Evolutionary conservation across 2,797 vertebrate species (phyloP), one percentile per base, ranked within the genome.

Genomic region (Myotis daubentonii): DNA sequence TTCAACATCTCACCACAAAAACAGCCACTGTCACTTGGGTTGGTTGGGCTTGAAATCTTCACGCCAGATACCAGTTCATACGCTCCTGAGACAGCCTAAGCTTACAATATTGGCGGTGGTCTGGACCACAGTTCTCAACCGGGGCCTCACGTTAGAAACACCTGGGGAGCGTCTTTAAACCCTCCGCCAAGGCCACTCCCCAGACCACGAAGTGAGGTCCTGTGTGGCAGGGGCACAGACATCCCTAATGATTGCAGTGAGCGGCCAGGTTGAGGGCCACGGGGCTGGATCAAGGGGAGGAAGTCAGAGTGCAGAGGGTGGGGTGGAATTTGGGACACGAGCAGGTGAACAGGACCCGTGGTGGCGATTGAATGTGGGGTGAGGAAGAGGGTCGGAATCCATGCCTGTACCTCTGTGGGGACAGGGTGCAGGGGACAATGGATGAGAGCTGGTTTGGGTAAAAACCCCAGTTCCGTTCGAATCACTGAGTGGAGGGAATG

Each of bases 271-370:
- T 72, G 36, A 85, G 23, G 60, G 25, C 28, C 57, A 28, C 16
- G 2, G 80, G 41, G 53, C 28, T n/a, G 6, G 22, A 16, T 41
- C 6, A 9, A n/a, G 25, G 57, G 25, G 17, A 13, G 62, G 36
- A n/a, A 78, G 11, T 36, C 86, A 80, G 33, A 80, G 71, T 8
- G 30, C n/a, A 89, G 49, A 60, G 30, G 60, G 8, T 19, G 20
- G 17, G 22, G 9, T 53, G 30, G 36, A n/a, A 47, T 53, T 20
- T 36, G 23, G 53, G 10, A 36, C 47, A 41, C 11, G 60, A 38
- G 51, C 38, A 10, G 66, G 13, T 1, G 25, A 57, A 11, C 6
- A 1, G 60, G 68, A 22, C 22, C 28, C 2, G 0, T 1, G 22
- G 23, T 6, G 65, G n/a, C 28, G 55, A 38, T 25, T 28, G 51